These are phyloP conservation scores for Drosophila orena DNA, from an alignment of 1,140 invertebrate species.

Conservation along the genomic window DNA sequence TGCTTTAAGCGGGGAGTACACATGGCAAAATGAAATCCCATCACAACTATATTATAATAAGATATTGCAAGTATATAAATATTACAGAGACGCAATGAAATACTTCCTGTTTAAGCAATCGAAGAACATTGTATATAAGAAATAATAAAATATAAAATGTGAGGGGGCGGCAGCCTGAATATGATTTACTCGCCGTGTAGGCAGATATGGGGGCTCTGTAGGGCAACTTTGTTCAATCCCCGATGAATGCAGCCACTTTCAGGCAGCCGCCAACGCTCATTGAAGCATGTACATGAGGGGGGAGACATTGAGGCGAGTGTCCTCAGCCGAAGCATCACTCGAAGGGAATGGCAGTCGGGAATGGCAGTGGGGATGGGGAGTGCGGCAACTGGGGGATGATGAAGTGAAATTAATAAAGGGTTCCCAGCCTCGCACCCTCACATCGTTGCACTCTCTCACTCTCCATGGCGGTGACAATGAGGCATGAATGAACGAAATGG, in stretches of 20 bases:
- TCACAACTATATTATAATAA: too few species aligned
- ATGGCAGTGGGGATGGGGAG: not conserved
- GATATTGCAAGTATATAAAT: too few species aligned
- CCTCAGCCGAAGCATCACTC: slow-evolving; percentile 35
- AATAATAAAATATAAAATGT: too few species aligned
- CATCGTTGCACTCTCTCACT: slow-evolving; percentile 15
- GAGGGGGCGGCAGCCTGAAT: too few species aligned
- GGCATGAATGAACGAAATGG: slow-evolving; percentile 58
- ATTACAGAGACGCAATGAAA: too few species aligned
- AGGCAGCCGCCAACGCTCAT: slow-evolving; percentile 21
- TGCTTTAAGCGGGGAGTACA: not conserved
- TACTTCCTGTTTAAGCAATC: too few species aligned
- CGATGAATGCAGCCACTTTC: slow-evolving; percentile 59
- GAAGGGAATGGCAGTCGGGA: not conserved
- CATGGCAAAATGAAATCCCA: not conserved
- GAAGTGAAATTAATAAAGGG: slow-evolving; percentile 78
- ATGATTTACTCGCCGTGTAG: not conserved
- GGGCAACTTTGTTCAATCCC: slow-evolving; percentile 3
- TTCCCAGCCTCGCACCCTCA: slow-evolving; percentile 37
- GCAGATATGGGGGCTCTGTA: slow-evolving; percentile 24
- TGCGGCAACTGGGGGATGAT: slow-evolving; percentile 31
- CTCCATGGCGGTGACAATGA: slow-evolving; percentile 63
- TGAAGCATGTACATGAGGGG: slow-evolving; percentile 52
- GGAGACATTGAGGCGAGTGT: slow-evolving; percentile 32
- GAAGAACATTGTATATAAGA: too few species aligned